These are phyloP conservation scores for Typhlomys cinereus DNA, from an alignment of 2,113 vertebrate genomes.

Conservation along the genomic window DNA sequence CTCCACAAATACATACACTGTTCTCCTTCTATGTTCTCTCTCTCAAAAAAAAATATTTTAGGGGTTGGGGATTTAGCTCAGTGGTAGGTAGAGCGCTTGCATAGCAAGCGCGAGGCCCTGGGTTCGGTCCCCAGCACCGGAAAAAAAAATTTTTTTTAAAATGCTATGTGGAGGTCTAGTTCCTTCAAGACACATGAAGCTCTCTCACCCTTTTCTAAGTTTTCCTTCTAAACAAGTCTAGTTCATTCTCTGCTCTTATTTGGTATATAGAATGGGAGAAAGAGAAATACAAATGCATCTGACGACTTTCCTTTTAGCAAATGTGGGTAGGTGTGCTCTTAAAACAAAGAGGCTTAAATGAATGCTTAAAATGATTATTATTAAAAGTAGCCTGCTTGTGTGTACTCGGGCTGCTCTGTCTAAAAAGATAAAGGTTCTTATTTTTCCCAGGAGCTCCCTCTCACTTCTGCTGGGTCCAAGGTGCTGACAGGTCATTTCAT, in stretches of 20 bases:
- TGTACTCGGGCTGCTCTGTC: not conserved
- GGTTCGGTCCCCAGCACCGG: no score
- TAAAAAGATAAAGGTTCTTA: not conserved
- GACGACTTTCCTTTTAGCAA: not conserved
- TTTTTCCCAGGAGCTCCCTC: not conserved
- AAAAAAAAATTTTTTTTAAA: no score
- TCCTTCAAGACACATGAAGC: not conserved
- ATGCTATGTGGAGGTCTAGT: not conserved
- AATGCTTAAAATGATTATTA: not conserved
- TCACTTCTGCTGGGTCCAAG: not conserved
- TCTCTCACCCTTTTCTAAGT: not conserved
- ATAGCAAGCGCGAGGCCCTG: no score
- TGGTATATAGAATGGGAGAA: not conserved
- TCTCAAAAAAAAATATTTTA: no score
- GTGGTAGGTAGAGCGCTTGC: no score
- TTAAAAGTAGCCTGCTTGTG: not conserved
- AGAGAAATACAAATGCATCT: not conserved
- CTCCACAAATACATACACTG: no score
- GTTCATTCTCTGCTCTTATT: not conserved
- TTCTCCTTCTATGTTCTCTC: no score
- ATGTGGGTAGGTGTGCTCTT: not conserved
- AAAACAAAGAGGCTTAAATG: not conserved
- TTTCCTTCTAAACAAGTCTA: not conserved
- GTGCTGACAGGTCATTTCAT: not conserved
- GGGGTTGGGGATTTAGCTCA: no score